Evolutionary conservation across 2,888 invertebrate genomes (phyloP), one percentile per base, ranked within the genome.

Genomic region (Phania funesta): DNA sequence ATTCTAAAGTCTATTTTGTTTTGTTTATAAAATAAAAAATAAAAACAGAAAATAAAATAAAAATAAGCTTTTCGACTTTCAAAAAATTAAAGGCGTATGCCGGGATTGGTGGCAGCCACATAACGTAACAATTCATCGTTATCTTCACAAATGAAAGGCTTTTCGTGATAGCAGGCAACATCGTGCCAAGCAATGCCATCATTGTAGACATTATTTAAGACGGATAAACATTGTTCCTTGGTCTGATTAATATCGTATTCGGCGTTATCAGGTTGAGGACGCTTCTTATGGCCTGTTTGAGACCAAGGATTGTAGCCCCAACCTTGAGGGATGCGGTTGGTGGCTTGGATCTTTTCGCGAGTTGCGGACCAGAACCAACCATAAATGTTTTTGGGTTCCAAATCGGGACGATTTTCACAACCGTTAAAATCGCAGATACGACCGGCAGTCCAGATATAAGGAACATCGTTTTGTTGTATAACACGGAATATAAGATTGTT

Each of bases 321-420:
- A 16, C 91, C 91, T 83, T 89, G 89, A 85, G 91, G 91, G 86
- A 90, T 93, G 91, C 94, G 93, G 92, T 95, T 96, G 86, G 97
- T 97, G 50, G 97, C 95, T 50, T 95, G 92, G 91, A 97, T 93
- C 93, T 97, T 96, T 91, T 95, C 96, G 80, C 97, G 94, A 88
- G 96, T 96, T 56, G 96, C 96, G 18, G 96, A 96, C 97, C 97
- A 97, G 94, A 97, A 97, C 97, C 97, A 97, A 52, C 97, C 97
- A 88, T 94, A 94, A 84, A 97, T 87, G 87, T 93, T 94, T 91
- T 97, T 97, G 83, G 97, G 97, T 90, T 97, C 96, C 84, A 97
- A 92, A 89, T 97, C 97, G 80, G 93, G 93, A 84, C 97, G 94
- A 85, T 95, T 94, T 90, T 97, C 96, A 91, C 97, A 97, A 79